Base-by-base conservation (phyloP, 1,140 invertebrate species). In the Brachionus asplanchnoidis region DNA sequence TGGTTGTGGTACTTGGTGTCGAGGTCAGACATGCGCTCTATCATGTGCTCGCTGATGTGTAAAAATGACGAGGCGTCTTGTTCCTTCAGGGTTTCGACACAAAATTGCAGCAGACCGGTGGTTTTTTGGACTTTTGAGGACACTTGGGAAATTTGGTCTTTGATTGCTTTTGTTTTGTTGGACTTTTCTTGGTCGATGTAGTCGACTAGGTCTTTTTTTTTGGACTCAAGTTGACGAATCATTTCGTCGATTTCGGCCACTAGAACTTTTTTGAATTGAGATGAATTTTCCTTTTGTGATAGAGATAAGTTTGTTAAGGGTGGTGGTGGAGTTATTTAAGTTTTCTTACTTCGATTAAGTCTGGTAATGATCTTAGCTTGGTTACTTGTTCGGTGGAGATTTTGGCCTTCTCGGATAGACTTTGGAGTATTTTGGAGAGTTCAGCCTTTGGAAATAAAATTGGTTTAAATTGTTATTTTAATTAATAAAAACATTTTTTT, bases 11-110 rank as follows among this genome's bases (percentile, higher is more conserved):
- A 84, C n/a, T 73, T 53, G 40, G 0, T 20, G 20, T 84, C 60
- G 2, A 84, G 46, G 26, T 68, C n/a, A 28, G 82, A 46, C 26
- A 84, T 36, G 11, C 60, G 32, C 46, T 68, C 65, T 12, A 84
- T 84, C 60, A 70, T 44, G 50, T 68, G n/a, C 65, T 68, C 60
- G 32, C 20, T 26, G n/a, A 82, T 82, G 92, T 99, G 97, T 66
- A 99, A 92, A 90, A 98, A 99, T 14, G 95, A 95, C 36, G 95
- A 93, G 87, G 95, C 94, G 90, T 99, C 97, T 14, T 94, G 95
- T 91, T 99, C 97, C 90, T 99, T 99, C 4, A 99, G 91, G 1
- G 97, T 95, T 90, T 99, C 97, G 87, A 99, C 98, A 89, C 96
- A 98, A 89, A 99, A 99, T 88, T 99, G 97, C 83, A 99, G 92